Conservation (phyloP, 2,888 invertebrate species). For the Cheilosia pagana region DNA sequence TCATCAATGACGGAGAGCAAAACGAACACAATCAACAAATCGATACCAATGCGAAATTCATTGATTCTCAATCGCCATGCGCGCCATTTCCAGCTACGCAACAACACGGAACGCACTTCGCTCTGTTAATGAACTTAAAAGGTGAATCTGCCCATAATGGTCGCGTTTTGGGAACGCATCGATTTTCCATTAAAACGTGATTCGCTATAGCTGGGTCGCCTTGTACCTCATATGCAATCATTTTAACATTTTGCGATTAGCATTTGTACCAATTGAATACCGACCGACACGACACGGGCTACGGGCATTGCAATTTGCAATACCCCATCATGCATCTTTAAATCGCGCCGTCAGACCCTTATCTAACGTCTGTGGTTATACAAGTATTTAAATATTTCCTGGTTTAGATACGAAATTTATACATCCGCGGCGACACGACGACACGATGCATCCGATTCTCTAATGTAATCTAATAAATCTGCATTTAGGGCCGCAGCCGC, state of each 20-base stretch:
- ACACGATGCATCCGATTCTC: slow-evolving; percentile 41
- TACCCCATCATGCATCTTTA: slow-evolving; percentile 48
- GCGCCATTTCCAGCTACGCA: not conserved
- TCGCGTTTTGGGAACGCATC: slow-evolving; percentile 18
- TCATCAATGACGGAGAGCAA: slow-evolving; percentile 20
- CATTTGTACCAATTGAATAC: slow-evolving; percentile 59
- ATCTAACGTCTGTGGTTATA: slow-evolving; percentile 28
- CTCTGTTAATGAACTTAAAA: slow-evolving; percentile 72
- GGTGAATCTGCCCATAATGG: slow-evolving; percentile 62
- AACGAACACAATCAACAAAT: slow-evolving; percentile 3
- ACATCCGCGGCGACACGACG: slow-evolving; percentile 6
- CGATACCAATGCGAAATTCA: slow-evolving; percentile 15
- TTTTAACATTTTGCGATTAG: slow-evolving; percentile 43
- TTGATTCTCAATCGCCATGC: slow-evolving; percentile 29
- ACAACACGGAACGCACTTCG: slow-evolving; percentile 44
- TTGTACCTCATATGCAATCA: slow-evolving; percentile 21
- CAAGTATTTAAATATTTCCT: slow-evolving; percentile 63
- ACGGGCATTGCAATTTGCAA: slow-evolving; percentile 31
- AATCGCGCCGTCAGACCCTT: slow-evolving; percentile 12
- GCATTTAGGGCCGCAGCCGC: slow-evolving; percentile 48
- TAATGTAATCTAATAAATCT: slow-evolving; percentile 45
- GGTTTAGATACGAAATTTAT: slow-evolving; percentile 57
- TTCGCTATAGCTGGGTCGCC: slow-evolving; percentile 28
- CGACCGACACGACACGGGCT: not conserved
- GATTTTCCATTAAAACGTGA: slow-evolving; percentile 19